Evolutionary conservation across 2,113 vertebrate species (phyloP).

Genomic region (Caracal caracal): DNA sequence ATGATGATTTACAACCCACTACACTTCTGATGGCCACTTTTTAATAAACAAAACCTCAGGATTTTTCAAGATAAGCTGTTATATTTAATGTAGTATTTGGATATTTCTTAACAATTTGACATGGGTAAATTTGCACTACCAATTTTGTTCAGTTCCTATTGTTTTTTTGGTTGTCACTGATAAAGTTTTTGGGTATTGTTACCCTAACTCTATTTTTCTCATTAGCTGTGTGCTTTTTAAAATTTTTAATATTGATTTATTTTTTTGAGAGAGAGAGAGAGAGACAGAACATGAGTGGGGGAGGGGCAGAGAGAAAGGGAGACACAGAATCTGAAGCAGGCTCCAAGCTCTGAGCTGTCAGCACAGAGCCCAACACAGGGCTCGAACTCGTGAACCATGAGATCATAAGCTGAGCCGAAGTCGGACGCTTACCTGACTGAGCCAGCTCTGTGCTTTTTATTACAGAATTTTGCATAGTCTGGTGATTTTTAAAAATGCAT

Average conservation of each 20-base stretch:
- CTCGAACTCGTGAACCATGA: no score
- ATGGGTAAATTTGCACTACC: neutral
- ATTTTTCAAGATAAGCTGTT: neutral
- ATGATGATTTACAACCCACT: neutral
- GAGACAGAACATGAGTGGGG: no score
- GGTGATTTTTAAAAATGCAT: neutral
- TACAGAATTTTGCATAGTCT: neutral
- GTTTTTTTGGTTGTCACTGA: neutral
- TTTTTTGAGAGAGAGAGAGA: no score
- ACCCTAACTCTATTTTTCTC: neutral
- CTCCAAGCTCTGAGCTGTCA: no score
- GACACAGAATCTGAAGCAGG: no score
- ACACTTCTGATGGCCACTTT: neutral
- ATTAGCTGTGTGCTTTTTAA: neutral
- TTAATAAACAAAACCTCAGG: neutral
- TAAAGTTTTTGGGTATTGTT: neutral
- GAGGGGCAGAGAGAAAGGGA: no score
- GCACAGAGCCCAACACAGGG: no score
- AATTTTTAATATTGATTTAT: no score
- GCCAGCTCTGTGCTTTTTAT: neutral
- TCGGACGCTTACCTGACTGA: no score
- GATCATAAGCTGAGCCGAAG: no score
- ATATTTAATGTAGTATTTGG: neutral
- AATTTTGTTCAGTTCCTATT: neutral
- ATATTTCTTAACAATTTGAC: neutral